Conservation (phyloP, 2,797 vertebrate species). For the Crenuchus spilurus region DNA sequence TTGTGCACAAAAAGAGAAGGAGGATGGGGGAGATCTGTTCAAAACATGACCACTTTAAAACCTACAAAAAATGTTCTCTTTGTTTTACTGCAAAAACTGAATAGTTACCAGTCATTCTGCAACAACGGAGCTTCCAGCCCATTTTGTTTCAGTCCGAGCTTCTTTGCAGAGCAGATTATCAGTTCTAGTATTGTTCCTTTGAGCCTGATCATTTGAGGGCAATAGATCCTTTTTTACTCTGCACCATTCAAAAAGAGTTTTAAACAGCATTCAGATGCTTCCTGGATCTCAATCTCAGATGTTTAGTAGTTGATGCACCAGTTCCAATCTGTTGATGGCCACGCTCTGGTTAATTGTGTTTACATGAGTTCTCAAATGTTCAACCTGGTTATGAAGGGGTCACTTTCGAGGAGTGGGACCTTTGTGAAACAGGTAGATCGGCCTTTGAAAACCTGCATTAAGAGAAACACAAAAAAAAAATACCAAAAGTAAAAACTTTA, state of each 20-base stretch:
- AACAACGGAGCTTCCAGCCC: neutral
- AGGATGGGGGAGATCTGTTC: no score
- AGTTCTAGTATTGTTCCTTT: no score
- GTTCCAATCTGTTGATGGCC: neutral
- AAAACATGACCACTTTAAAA: no score
- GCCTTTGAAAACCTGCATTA: conserved; percentile 87
- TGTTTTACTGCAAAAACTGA: no score
- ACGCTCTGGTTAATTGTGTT: neutral
- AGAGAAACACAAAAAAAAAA: neutral
- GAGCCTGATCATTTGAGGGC: no score
- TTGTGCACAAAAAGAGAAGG: no score
- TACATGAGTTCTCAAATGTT: neutral
- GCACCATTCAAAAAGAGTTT: neutral
- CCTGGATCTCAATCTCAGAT: neutral
- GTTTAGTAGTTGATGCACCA: neutral
- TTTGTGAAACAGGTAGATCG: conserved; percentile 89
- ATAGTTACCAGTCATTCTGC: no score
- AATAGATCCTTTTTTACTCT: no score
- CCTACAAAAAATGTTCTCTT: no score
- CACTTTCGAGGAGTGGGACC: conserved; percentile 61
- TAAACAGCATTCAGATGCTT: neutral
- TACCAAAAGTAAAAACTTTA: neutral
- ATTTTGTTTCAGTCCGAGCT: no score
- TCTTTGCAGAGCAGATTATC: no score
- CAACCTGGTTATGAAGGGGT: neutral